Conservation (phyloP, 2,888 invertebrate species). For the Stenodera caucasica region DNA sequence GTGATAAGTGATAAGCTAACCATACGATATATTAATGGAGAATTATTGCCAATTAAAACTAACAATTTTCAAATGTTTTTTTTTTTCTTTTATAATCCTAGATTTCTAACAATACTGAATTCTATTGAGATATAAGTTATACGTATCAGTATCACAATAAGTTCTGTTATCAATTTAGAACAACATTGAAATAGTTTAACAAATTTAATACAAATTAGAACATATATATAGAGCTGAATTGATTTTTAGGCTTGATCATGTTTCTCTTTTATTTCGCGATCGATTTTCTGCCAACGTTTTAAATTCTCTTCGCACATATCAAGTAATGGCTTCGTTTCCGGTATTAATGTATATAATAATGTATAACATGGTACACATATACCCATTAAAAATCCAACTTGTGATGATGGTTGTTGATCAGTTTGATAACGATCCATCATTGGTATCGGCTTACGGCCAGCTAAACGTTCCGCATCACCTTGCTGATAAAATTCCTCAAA, state of each 20-base stretch:
- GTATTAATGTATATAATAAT: constrained; percentile 67
- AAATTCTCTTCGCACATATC: constrained; percentile 68
- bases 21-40: background rate
- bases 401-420: constrained; percentile 74
- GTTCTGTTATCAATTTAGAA: background rate
- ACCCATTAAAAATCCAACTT: constrained; percentile 79
- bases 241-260: constrained; percentile 3
- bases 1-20: background rate
- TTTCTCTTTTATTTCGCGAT: constrained; percentile 38
- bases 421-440: constrained; percentile 70
- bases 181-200: background rate
- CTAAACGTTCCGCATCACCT: constrained; percentile 56
- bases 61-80: too few species aligned
- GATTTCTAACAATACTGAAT: background rate
- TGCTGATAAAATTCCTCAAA: constrained; percentile 82
- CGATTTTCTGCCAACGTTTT: constrained; percentile 61
- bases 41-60: background rate
- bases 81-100: background rate
- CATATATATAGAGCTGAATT: background rate
- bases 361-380: constrained; percentile 83
- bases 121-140: background rate
- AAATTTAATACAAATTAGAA: too few species aligned
- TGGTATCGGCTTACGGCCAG: constrained; percentile 66
- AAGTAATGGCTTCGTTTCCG: constrained; percentile 70
- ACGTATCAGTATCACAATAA: background rate